A percentile compares a stretch with the other conserved stretches of the same genome.
Conservation (phyloP, 2,888 invertebrate species). For the Trissoscelio sp. region DNA sequence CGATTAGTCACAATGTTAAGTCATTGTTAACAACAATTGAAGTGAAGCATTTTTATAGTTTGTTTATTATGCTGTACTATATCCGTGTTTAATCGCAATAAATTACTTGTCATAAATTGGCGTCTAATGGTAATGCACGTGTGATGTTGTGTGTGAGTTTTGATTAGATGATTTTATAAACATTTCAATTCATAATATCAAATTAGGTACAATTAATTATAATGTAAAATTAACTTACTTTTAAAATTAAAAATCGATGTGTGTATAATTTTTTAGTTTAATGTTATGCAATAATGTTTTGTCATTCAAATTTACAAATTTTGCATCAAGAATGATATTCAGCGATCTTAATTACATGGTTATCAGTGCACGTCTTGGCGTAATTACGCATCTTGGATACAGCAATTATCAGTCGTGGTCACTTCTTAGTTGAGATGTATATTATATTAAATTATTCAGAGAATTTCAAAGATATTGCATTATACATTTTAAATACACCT, state of each 20-base stretch:
- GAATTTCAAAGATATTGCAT: slow-evolving; percentile 30
- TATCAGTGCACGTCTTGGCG: slow-evolving; percentile 66
- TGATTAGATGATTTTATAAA: too few relatives aligned
- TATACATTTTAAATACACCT: slow-evolving; percentile 29
- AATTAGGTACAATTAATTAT: too few relatives aligned
- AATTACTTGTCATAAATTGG: background rate
- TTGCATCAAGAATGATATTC: slow-evolving; percentile 46
- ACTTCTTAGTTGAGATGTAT: slow-evolving; percentile 63
- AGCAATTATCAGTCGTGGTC: slow-evolving; percentile 76
- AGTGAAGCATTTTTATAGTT: background rate
- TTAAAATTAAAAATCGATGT: too few relatives aligned
- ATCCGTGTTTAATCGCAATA: background rate
- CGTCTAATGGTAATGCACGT: background rate
- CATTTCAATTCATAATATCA: too few relatives aligned
- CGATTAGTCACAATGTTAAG: slow-evolving; percentile 1
- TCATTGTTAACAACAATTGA: background rate
- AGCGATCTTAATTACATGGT: slow-evolving; percentile 69
- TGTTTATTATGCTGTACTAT: background rate
- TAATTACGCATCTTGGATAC: slow-evolving; percentile 76
- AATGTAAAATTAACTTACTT: too few relatives aligned
- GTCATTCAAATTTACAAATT: slow-evolving; percentile 20
- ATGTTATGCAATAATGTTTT: background rate
- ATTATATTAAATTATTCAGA: slow-evolving; percentile 39
- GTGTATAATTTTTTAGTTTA: too few relatives aligned
- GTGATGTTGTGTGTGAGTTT: too few relatives aligned